phyloP scores from a whole-genome alignment of 2,888 invertebrate genomes.

The Epicampocera succincta region DNA sequence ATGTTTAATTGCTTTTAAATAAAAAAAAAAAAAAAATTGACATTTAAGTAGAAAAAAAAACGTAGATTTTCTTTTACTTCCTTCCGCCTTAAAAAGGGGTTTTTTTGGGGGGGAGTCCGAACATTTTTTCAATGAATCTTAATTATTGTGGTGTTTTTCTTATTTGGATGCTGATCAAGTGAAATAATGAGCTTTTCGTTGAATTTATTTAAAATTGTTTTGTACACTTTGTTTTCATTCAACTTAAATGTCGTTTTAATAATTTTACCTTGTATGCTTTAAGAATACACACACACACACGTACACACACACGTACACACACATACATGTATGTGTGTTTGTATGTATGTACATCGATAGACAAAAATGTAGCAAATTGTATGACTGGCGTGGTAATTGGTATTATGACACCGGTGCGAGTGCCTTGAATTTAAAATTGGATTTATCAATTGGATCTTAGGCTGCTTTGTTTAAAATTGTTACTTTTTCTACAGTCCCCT shows the following conservation, averaged over 20 bases:
- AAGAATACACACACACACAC: too few relatives aligned
- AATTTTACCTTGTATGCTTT: neutral
- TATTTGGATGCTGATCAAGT: conserved; percentile 2
- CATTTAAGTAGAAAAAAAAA: conserved; percentile 14
- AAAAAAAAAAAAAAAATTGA: conserved; percentile 31
- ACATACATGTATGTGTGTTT: too few relatives aligned
- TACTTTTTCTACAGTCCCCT: too few relatives aligned
- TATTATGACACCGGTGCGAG: too few relatives aligned
- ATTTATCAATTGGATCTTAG: too few relatives aligned
- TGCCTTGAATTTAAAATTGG: too few relatives aligned
- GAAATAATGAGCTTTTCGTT: conserved; percentile 13
- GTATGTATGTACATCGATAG: too few relatives aligned
- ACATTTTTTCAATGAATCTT: conserved; percentile 4
- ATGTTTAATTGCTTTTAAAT: conserved; percentile 47
- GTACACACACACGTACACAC: too few relatives aligned
- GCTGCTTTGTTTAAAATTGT: too few relatives aligned
- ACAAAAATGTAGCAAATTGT: too few relatives aligned
- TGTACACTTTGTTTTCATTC: neutral
- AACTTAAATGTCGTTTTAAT: neutral
- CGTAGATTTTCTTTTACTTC: conserved; percentile 39
- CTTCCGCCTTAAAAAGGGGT: conserved; percentile 52
- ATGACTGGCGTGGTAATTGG: too few relatives aligned
- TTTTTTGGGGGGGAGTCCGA: too few relatives aligned
- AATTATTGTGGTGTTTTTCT: conserved; percentile 12
- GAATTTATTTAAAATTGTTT: neutral